Conservation (phyloP, 1,140 invertebrate species). For the Ptiloglossa arizonensis region DNA sequence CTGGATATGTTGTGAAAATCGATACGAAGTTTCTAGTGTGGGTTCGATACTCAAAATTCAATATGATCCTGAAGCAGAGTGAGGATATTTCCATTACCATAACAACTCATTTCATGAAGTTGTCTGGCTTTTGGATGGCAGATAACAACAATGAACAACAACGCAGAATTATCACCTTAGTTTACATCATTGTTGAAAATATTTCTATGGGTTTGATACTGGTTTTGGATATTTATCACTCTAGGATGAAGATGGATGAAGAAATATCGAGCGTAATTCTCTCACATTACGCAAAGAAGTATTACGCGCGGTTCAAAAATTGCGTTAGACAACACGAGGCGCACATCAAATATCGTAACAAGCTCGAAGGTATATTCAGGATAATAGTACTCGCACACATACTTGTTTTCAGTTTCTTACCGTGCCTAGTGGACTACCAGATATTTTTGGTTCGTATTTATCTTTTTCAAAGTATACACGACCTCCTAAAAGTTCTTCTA, state of each 20-base stretch:
- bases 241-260: no score
- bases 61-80: neutral
- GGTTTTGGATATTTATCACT: conserved; percentile 33
- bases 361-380: conserved; percentile 46
- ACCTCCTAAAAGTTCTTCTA: no score
- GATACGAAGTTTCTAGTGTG: no score
- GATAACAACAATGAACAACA: conserved; percentile 12
- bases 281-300: neutral
- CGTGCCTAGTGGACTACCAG: conserved; percentile 60
- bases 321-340: conserved; percentile 49
- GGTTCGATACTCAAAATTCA: neutral
- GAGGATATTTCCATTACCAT: neutral
- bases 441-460: conserved; percentile 49
- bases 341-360: conserved; percentile 43
- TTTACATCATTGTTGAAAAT: conserved; percentile 37
- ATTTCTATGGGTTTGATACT: neutral
- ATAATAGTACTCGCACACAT: conserved; percentile 46
- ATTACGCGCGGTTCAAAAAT: conserved; percentile 28
- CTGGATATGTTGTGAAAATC: neutral
- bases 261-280: no score
- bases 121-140: conserved; percentile 52
- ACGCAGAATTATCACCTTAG: neutral
- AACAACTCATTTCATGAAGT: conserved; percentile 33
- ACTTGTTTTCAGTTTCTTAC: conserved; percentile 49
- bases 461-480: neutral